Evolutionary conservation across 1,140 invertebrate species (phyloP).

Genomic region (Subanguina moxae): DNA sequence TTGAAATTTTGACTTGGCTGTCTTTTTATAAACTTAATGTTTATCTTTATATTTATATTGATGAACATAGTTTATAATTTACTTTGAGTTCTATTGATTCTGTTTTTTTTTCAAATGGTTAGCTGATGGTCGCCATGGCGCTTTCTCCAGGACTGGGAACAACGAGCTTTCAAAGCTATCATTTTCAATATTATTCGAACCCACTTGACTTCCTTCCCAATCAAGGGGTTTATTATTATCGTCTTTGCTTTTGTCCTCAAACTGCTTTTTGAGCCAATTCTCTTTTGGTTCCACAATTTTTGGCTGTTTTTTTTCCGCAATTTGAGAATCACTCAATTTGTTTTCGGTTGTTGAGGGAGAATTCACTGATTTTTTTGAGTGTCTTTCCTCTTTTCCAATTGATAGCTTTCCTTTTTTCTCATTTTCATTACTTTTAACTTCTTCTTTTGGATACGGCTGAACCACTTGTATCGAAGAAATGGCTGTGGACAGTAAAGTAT

Average conservation of each 20-base stretch:
- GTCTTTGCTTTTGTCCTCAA: neutral
- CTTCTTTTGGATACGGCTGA: no score
- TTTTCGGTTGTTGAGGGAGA: no score
- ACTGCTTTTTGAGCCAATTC: conserved; percentile 1
- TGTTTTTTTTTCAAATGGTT: neutral
- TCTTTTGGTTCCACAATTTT: neutral
- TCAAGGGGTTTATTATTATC: neutral
- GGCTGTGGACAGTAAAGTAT: no score
- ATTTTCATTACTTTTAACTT: no score
- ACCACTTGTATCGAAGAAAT: no score
- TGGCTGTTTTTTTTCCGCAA: neutral
- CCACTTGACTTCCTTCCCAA: neutral
- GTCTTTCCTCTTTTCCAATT: neutral
- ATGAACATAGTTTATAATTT: no score
- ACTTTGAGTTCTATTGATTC: neutral
- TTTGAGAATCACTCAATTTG: neutral
- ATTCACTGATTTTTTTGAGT: neutral
- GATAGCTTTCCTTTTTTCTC: no score
- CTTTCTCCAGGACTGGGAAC: neutral
- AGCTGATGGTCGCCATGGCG: neutral
- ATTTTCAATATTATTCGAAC: neutral
- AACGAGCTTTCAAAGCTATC: neutral
- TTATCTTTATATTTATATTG: no score
- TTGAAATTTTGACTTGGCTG: no score
- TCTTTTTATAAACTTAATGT: no score